These are phyloP conservation scores for Pipistrellus nathusii DNA, from an alignment of 2,797 vertebrate species.

Conservation along the genomic window DNA sequence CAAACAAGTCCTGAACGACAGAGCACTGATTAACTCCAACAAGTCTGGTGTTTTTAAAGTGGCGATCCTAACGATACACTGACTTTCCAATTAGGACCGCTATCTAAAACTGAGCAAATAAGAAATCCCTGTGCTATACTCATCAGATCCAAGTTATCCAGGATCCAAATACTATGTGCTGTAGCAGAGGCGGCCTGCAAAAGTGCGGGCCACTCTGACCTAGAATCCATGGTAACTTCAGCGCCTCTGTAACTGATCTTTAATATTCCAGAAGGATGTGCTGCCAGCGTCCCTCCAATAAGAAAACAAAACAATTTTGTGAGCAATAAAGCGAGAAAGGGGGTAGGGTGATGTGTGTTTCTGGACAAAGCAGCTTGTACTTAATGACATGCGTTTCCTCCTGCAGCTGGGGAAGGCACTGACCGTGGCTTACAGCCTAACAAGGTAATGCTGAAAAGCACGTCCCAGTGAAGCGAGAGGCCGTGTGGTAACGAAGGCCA, in stretches of 20 bases:
- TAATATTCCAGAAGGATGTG: background rate
- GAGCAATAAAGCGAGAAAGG: background rate
- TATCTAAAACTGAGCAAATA: background rate
- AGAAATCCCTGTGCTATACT: background rate
- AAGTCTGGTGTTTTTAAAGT: background rate
- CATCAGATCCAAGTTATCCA: background rate
- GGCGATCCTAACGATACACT: background rate
- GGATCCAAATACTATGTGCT: background rate
- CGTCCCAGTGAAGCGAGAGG: background rate
- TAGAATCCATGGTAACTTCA: background rate
- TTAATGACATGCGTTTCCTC: background rate
- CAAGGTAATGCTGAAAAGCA: background rate
- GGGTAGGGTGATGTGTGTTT: background rate
- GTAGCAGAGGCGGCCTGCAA: background rate
- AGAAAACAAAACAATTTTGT: background rate
- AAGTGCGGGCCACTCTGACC: background rate
- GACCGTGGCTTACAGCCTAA: background rate
- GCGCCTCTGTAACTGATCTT: background rate
- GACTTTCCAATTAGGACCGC: background rate
- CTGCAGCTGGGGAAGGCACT: background rate
- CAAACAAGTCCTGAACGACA: slow-evolving; percentile 94
- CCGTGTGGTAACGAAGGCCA: background rate
- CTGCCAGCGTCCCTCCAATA: background rate
- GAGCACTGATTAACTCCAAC: background rate
- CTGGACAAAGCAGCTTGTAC: background rate